Evolutionary conservation across 37 sponge, comb jelly and placozoan species (phyloP).

Genomic region (Mnemiopsis leidyi): DNA sequence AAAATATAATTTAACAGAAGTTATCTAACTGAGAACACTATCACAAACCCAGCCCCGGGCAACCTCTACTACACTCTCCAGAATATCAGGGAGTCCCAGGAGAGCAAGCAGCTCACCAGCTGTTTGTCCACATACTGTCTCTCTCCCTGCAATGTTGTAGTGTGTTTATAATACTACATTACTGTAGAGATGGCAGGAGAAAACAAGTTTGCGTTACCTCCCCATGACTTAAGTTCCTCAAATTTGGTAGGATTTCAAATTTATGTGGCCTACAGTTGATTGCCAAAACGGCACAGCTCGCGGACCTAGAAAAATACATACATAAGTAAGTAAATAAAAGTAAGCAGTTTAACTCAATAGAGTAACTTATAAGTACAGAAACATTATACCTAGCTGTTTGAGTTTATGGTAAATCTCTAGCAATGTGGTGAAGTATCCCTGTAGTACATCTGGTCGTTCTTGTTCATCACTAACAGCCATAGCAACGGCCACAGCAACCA

Average conservation of each 20-base stretch:
- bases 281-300: no score
- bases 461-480: neutral
- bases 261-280: no score
- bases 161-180: no score
- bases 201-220: no score
- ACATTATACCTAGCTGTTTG: neutral
- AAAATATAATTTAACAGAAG: no score
- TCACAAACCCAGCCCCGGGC: conserved; percentile 29
- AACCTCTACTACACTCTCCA: neutral
- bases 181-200: no score
- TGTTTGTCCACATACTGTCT: conserved; percentile 14
- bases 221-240: no score
- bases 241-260: no score
- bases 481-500: neutral
- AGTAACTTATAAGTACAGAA: no score
- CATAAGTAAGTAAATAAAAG: no score
- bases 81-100: neutral
- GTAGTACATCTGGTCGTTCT: neutral
- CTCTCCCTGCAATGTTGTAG: neutral
- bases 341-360: no score
- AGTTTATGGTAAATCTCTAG: neutral
- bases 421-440: neutral
- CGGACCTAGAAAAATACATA: no score
- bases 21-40: neutral
- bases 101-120: neutral